A percentile compares a stretch with the other conserved stretches of the same genome.
These are phyloP conservation scores for Acleris laterana DNA, from an alignment of 2,888 invertebrate species.

Conservation along the genomic window DNA sequence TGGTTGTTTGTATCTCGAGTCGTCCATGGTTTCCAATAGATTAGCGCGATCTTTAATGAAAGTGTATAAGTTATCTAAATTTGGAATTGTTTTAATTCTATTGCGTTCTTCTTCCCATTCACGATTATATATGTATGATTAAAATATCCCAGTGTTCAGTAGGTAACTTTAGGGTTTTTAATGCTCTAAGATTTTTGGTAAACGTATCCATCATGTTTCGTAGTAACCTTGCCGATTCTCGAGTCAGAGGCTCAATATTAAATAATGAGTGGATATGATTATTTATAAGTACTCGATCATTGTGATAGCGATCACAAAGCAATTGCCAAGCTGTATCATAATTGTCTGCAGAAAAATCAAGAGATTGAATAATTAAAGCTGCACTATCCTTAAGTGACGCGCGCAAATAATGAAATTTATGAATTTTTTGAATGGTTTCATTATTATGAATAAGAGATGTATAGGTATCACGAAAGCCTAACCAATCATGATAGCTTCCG, in stretches of 20 bases:
- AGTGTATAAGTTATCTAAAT: slow-evolving; percentile 8
- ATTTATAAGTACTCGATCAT: no score
- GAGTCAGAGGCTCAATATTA: slow-evolving; percentile 7
- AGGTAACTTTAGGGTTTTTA: slow-evolving; percentile 17
- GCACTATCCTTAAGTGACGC: no score
- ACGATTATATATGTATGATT: slow-evolving; percentile 22
- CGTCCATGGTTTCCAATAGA: slow-evolving; percentile 31
- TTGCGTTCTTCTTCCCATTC: slow-evolving; percentile 29
- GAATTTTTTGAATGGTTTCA: no score
- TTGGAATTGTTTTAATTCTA: slow-evolving; percentile 7
- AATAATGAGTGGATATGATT: not conserved
- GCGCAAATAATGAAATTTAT: no score
- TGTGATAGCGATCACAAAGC: no score
- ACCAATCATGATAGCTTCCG: no score
- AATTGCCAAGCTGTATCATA: no score
- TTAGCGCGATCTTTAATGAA: slow-evolving; percentile 32
- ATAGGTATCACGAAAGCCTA: no score
- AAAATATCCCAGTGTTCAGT: slow-evolving; percentile 33
- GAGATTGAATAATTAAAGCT: no score
- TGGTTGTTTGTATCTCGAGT: not conserved
- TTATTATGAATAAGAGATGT: no score
- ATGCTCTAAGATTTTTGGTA: slow-evolving; percentile 24
- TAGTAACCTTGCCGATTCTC: slow-evolving; percentile 22
- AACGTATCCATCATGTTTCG: slow-evolving; percentile 17
- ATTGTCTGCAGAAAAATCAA: no score